Conservation (phyloP, 2,113 vertebrate species). For the Lethenteron camtschaticum region DNA sequence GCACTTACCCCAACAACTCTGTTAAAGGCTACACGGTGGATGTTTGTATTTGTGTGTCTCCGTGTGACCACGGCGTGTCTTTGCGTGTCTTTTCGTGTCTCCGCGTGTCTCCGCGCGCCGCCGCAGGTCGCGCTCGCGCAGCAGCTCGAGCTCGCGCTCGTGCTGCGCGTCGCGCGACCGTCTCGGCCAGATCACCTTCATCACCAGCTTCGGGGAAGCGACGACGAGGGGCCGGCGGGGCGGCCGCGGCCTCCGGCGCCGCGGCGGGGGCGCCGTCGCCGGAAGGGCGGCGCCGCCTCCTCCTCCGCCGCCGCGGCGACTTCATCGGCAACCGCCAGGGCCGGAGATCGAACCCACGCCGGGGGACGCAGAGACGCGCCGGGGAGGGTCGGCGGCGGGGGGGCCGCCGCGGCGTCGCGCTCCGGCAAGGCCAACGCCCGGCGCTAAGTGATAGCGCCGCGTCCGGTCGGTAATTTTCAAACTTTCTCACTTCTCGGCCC, state of each 20-base stretch:
- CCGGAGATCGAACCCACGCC: too few species aligned
- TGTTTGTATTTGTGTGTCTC: too few species aligned
- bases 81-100: too few species aligned
- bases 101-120: too few species aligned
- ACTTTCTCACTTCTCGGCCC: constrained; percentile 13
- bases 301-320: constrained; percentile 15
- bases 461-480: constrained; percentile 85
- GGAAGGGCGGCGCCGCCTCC: constrained; percentile 16
- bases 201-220: constrained; percentile 87
- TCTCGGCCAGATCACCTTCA: constrained; percentile 71
- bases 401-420: too few species aligned
- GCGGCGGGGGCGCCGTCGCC: constrained; percentile 7
- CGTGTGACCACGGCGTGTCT: too few species aligned
- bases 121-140: constrained; percentile 33
- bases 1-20: too few species aligned
- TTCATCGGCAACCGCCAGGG: too few species aligned
- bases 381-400: too few species aligned
- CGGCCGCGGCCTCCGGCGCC: constrained; percentile 9
- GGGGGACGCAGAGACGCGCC: too few species aligned
- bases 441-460: constrained; percentile 65
- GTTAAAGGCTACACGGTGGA: too few species aligned
- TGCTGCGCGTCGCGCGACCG: constrained; percentile 47
- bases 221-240: constrained; percentile 33
- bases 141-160: constrained; percentile 49
- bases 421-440: constrained; percentile 18